Conservation (phyloP, 2,888 invertebrate genomes). For the Terebella lapidaria region DNA sequence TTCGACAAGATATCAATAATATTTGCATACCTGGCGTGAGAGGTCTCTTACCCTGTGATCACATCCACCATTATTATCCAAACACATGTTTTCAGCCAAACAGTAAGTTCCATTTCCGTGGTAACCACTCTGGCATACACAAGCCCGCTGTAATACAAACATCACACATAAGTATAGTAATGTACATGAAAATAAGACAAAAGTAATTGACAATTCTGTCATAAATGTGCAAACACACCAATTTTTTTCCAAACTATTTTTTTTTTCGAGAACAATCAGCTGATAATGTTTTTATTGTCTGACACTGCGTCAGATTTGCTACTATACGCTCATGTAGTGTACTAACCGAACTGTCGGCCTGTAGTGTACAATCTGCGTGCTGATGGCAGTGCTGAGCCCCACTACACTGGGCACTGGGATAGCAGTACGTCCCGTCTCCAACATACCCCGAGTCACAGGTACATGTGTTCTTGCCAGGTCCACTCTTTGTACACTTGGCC, state of each 20-base stretch:
- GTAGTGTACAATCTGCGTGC: constrained; percentile 32
- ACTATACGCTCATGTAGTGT: too few species aligned
- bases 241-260: too few species aligned
- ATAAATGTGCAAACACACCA: too few species aligned
- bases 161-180: too few species aligned
- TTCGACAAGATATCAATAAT: too few species aligned
- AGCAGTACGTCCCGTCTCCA: constrained; percentile 41
- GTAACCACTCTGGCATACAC: constrained; percentile 33
- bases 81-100: constrained; percentile 31
- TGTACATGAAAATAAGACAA: too few species aligned
- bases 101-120: constrained; percentile 41
- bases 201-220: too few species aligned
- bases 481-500: constrained; percentile 37
- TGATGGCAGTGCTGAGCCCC: constrained; percentile 32
- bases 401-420: constrained; percentile 31
- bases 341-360: too few species aligned
- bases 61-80: constrained; percentile 40
- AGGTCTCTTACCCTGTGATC: constrained; percentile 19
- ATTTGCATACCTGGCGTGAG: too few species aligned
- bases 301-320: too few species aligned
- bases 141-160: constrained; percentile 29
- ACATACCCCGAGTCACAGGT: constrained; percentile 37
- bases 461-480: constrained; percentile 36
- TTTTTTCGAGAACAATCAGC: too few species aligned
- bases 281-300: too few species aligned